Base-by-base conservation (phyloP, 2,113 vertebrate species). In the Lonchura striata region DNA sequence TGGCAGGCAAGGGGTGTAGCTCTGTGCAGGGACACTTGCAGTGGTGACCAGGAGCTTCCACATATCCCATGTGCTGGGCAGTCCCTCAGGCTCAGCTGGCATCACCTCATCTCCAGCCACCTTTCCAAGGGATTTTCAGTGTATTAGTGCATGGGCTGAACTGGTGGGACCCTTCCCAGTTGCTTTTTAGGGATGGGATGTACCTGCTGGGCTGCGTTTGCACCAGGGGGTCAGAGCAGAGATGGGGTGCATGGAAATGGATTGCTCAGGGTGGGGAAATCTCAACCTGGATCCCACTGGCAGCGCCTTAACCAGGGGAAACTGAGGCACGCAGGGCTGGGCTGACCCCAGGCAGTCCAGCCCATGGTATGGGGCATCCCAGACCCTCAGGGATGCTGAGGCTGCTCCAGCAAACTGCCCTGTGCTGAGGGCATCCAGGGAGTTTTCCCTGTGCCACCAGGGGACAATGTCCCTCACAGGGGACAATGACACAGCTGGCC, bases 21-120 rank as follows among this genome's bases (percentile, higher is more conserved):
- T 89, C 60, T 2, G 0, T 6, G 1, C 9, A 39, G 31, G 6
- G 30, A 21, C 35, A 16, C 25, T 42, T 41, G 0, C 22, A 50
- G 65, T 7, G 15, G 46, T 15, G 42, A 66, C 5, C 42, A 21
- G 33, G 47, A 90, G 15, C 25, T 63, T 6, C 69, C 23, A 14
- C 4, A 1, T 6, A 5, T 5, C 2, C 27, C 9, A 21, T 0
- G 2, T 10, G 4, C 5, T 47, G 46, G 42, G 25, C 25, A 64
- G 9, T 6, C 17, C 56, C 39, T 27, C 0, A 0, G 72, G 16
- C 33, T 41, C 41, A 53, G 46, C 21, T 2, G 19, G 31, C 59
- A 82, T 44, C 71, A 60, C 15, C 50, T 57, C 19, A 9, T 23
- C 52, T 50, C 15, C 78, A 78, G 61, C 47, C 74, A n/a, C 39